These are phyloP conservation scores for Scaptomyza caliginosa DNA, from an alignment of 2,888 invertebrate species.

Conservation along the genomic window DNA sequence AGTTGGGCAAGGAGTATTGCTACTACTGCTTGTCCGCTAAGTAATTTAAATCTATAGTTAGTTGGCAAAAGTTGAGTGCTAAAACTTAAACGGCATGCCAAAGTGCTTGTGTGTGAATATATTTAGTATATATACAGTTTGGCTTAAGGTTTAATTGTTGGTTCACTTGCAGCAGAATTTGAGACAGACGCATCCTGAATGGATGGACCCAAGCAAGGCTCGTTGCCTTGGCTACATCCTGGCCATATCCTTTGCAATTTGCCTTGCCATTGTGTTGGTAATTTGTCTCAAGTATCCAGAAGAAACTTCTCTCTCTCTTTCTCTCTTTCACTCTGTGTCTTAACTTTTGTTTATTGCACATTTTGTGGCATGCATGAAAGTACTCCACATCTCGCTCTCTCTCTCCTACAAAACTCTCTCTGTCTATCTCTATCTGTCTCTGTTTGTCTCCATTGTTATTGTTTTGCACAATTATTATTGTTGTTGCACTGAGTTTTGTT, in stretches of 20 bases:
- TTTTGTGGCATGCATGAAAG: constrained; percentile 61
- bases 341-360: constrained; percentile 68
- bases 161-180: constrained; percentile 31
- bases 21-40: constrained; percentile 34
- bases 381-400: constrained; percentile 32
- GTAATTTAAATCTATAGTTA: constrained; percentile 75
- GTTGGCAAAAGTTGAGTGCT: constrained; percentile 67
- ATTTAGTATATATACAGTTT: constrained; percentile 11
- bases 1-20: no score
- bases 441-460: constrained; percentile 50
- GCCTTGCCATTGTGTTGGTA: constrained; percentile 55
- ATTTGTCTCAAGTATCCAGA: constrained; percentile 76
- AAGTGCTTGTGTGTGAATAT: constrained; percentile 36
- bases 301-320: constrained; percentile 24
- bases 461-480: constrained; percentile 59
- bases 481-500: constrained; percentile 31
- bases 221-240: constrained; percentile 25
- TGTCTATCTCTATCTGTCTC: background rate
- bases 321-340: background rate
- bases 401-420: background rate
- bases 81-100: constrained; percentile 68
- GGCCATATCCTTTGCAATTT: constrained; percentile 62
- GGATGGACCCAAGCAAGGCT: background rate
- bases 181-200: constrained; percentile 11
- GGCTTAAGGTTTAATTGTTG: constrained; percentile 69